Percentiles rank a stretch among this genome's conserved stretches.
phyloP scores from a whole-genome alignment of 2,888 invertebrate species.

The Microctonus brassicae region DNA sequence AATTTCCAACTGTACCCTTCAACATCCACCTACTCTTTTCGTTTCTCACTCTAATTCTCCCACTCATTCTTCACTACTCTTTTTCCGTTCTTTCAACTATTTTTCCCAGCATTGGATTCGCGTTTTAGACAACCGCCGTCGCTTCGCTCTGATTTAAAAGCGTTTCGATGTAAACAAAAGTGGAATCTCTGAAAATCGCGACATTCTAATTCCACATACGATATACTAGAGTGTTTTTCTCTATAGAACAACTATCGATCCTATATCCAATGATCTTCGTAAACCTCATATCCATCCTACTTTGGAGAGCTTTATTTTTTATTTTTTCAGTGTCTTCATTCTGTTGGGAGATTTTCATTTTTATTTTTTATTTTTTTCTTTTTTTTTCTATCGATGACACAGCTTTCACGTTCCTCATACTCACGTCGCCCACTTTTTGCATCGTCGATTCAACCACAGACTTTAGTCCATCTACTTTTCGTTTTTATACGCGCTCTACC shows the following conservation, averaged over 20 bases:
- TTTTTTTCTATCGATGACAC: background rate
- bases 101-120: constrained; percentile 12
- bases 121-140: constrained; percentile 38
- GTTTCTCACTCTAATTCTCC: background rate
- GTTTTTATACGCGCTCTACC: no score
- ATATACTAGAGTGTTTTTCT: background rate
- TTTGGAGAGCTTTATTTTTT: background rate
- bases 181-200: constrained; percentile 33
- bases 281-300: background rate
- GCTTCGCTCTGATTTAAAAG: constrained; percentile 57
- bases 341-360: no score
- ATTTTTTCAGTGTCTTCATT: background rate
- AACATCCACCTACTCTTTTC: no score
- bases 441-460: background rate
- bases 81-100: constrained; percentile 1
- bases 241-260: background rate
- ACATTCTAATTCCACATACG: constrained; percentile 40
- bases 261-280: background rate
- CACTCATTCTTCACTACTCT: constrained; percentile 22
- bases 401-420: background rate
- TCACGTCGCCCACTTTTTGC: background rate
- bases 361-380: background rate
- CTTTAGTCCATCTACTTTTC: background rate
- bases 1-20: constrained; percentile 36
- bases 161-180: constrained; percentile 60